phyloP scores from a whole-genome alignment of 2,888 invertebrate genomes.

The Lamellibrachia columna region DNA sequence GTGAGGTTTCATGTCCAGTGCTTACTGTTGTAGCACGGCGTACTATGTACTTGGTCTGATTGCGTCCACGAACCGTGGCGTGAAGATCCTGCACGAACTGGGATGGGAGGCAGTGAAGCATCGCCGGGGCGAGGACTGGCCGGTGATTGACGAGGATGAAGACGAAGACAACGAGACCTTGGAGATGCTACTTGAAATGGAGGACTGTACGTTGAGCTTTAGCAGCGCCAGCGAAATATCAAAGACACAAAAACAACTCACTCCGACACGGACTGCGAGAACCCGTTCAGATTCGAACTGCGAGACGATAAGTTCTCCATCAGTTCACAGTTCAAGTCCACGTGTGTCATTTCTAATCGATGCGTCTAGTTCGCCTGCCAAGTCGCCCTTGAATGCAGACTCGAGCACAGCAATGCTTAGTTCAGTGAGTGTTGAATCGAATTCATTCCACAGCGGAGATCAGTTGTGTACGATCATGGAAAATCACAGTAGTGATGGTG shows the following conservation, averaged over 20 bases:
- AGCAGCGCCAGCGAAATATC: not conserved
- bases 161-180: not conserved
- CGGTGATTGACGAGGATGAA: slow-evolving; percentile 74
- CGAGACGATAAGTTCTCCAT: not conserved
- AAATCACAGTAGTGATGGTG: not conserved
- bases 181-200: not conserved
- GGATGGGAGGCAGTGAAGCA: slow-evolving; percentile 78
- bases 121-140: slow-evolving; percentile 76
- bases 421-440: not conserved
- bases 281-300: not conserved
- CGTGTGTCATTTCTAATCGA: not conserved
- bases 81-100: slow-evolving; percentile 78
- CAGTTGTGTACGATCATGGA: slow-evolving; percentile 5
- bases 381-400: not conserved
- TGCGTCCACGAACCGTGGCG: slow-evolving; percentile 84
- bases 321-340: not conserved
- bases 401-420: not conserved
- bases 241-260: not conserved
- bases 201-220: slow-evolving; percentile 1
- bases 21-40: slow-evolving; percentile 73
- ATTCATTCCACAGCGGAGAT: not conserved
- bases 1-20: not conserved
- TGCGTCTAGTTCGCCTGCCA: not conserved
- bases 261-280: not conserved
- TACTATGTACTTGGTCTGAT: slow-evolving; percentile 88